Evolutionary conservation across 2,113 vertebrate species (phyloP), one percentile per base, ranked within the genome.

Genomic region (Pollachius pollachius): DNA sequence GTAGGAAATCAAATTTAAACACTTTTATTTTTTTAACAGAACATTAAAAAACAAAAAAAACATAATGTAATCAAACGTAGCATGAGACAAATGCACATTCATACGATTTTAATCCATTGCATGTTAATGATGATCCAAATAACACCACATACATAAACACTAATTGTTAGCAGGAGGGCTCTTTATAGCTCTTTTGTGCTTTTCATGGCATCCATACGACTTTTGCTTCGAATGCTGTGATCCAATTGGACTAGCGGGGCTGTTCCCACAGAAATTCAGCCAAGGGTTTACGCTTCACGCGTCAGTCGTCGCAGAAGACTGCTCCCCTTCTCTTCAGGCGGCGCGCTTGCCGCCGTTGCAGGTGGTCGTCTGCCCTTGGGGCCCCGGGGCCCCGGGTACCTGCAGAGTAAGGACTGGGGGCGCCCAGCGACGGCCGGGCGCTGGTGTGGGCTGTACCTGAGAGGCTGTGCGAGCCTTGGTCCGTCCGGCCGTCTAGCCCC

Each of bases 401-500:
- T 90, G 87, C 57, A 68, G 87, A 70, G 79, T 62, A 48, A 75
- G 77, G 76, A 74, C 68, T 64, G 12, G 58, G 19, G 41, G 71
- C 41, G 2, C 41, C 41, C 41, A 2, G 59, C 5, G 75, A 73
- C 27, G 62, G 75, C 61, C 57, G 37, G 75, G 74, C 8, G 25
- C 78, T 17, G 37, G 74, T 81, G 61, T 82, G 59, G 79, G 82
- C 52, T 74, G 85, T 90, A 90, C 91, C 90, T 90, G 90, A 84
- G 81, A 86, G 92, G 66, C 89, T 27, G 69, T 89, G 90, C 3
- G 85, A 70, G 80, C 88, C 61, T 41, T 84, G 81, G 74, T 92
- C 89, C 4, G 80, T 66, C 70, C 88, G 84, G n/a, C 89, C 62
- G 1, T 97, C 95, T 15, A 92, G 92, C 7, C 90, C 77, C 18